Percentiles rank a stretch among this genome's conserved stretches.
Conservation (phyloP, 2,888 invertebrate genomes). For the Philonicus albiceps region DNA sequence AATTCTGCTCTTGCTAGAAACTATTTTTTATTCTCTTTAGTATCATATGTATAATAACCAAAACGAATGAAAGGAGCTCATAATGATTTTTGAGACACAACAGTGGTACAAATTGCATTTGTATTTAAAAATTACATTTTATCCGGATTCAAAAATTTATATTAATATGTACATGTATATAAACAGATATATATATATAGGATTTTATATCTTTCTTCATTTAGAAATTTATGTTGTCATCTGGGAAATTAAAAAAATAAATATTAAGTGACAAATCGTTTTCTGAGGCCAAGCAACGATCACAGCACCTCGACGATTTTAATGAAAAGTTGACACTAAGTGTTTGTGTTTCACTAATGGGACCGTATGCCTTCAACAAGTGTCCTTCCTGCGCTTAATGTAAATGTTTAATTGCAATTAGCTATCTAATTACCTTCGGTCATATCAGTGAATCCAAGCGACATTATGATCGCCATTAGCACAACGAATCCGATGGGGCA, state of each 20-base stretch:
- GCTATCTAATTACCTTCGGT: constrained; percentile 44
- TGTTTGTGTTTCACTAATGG: constrained; percentile 19
- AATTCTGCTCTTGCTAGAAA: too few relatives aligned
- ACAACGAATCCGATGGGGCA: constrained; percentile 41
- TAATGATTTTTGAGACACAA: too few relatives aligned
- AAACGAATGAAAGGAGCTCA: too few relatives aligned
- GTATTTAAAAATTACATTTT: too few relatives aligned
- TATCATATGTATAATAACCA: too few relatives aligned
- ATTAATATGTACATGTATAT: too few relatives aligned
- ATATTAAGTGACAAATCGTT: neutral
- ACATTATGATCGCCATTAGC: constrained; percentile 39
- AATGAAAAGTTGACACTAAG: constrained; percentile 6
- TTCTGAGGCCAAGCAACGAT: neutral
- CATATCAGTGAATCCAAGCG: constrained; percentile 43
- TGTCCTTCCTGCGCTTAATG: neutral
- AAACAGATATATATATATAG: too few relatives aligned
- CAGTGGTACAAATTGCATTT: too few relatives aligned
- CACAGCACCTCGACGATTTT: neutral
- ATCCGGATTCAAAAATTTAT: too few relatives aligned
- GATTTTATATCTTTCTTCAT: too few relatives aligned
- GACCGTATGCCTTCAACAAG: neutral
- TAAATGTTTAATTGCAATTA: constrained; percentile 32
- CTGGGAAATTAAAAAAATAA: neutral
- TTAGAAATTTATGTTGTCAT: neutral
- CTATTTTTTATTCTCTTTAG: too few relatives aligned